phyloP scores from a whole-genome alignment of 2,888 invertebrate species.

The Tetranychus piercei region DNA sequence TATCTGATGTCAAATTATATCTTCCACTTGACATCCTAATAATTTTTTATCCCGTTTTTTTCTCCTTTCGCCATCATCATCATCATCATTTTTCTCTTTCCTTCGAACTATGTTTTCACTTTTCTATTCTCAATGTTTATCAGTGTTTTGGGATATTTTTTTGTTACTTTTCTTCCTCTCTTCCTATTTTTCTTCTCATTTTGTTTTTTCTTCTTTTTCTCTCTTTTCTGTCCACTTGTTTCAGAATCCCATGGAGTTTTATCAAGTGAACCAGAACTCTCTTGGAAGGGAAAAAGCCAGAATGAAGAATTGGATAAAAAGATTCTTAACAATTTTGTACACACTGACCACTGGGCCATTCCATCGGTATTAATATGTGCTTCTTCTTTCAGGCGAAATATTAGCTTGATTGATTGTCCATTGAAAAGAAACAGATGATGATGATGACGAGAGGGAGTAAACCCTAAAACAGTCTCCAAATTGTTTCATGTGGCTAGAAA shows the following conservation, averaged over 20 bases:
- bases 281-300: background rate
- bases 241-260: background rate
- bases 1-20: background rate
- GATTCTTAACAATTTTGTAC: background rate
- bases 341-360: background rate
- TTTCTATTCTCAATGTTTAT: background rate
- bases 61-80: background rate
- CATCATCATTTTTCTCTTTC: background rate
- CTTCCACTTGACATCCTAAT: background rate
- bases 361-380: background rate
- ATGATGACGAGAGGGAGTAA: background rate
- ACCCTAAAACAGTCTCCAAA: background rate
- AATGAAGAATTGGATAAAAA: background rate
- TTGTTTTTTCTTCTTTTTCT: background rate
- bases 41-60: background rate
- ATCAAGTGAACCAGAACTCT: background rate
- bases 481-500: constrained; percentile 1
- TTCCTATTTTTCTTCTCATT: background rate
- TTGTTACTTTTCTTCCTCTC: background rate
- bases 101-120: background rate
- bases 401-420: constrained; percentile 1
- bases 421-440: background rate
- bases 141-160: background rate
- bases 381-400: background rate
- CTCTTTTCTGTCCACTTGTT: background rate